A percentile compares a stretch with the other conserved stretches of the same genome.
phyloP scores from a whole-genome alignment of 2,888 invertebrate species.

The Graphium colonna region DNA sequence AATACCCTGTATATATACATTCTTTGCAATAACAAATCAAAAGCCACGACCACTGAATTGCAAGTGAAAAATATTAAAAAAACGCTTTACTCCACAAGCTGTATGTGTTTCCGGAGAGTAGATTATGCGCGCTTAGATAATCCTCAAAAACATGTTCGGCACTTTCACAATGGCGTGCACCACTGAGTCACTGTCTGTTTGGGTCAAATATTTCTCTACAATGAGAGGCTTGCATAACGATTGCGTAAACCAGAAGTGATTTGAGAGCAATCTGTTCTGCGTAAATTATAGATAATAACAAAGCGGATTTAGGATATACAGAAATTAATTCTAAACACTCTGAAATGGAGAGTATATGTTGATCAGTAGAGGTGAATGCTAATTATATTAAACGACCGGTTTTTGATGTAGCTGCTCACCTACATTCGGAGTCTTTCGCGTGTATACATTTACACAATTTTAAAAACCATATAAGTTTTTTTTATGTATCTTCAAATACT shows the following conservation, averaged over 20 bases:
- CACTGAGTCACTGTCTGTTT: slow-evolving; percentile 16
- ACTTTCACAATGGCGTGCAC: slow-evolving; percentile 19
- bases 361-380: not conserved
- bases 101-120: slow-evolving; percentile 1
- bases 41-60: too few species aligned
- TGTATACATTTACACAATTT: not conserved
- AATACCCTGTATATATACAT: too few species aligned
- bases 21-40: too few species aligned
- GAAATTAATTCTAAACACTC: not conserved
- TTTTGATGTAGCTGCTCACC: not conserved
- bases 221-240: slow-evolving; percentile 5
- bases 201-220: slow-evolving; percentile 13
- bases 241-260: slow-evolving; percentile 5
- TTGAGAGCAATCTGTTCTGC: not conserved
- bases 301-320: not conserved
- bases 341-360: not conserved
- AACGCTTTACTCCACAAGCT: slow-evolving; percentile 1
- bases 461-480: not conserved
- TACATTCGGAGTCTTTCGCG: not conserved
- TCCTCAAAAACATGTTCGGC: slow-evolving; percentile 15
- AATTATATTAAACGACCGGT: not conserved
- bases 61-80: too few species aligned
- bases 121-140: slow-evolving; percentile 13
- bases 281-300: slow-evolving; percentile 8
- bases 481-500: not conserved